phyloP scores from a whole-genome alignment of 2,113 vertebrate genomes.

The Bufo bufo region DNA sequence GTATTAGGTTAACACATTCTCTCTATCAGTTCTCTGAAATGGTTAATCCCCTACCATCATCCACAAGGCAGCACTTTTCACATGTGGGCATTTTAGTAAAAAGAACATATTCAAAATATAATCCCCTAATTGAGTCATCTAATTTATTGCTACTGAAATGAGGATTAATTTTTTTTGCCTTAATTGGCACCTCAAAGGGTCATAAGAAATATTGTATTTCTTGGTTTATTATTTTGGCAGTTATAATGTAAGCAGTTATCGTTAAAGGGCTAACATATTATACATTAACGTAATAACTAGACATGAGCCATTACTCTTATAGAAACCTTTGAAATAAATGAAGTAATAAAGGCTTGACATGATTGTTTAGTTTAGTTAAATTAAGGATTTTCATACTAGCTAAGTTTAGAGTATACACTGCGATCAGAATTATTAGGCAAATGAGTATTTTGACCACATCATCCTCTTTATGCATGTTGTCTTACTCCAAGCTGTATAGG shows the following conservation, averaged over 20 bases:
- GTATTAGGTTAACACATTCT: slow-evolving; percentile 53
- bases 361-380: slow-evolving; percentile 23
- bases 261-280: slow-evolving; percentile 15
- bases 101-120: slow-evolving; percentile 48
- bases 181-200: slow-evolving; percentile 36
- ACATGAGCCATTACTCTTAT: slow-evolving; percentile 18
- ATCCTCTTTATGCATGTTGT: no score
- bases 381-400: neutral
- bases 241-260: slow-evolving; percentile 26
- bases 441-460: no score
- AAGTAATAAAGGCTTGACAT: slow-evolving; percentile 3
- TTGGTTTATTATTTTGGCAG: slow-evolving; percentile 16
- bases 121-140: slow-evolving; percentile 46
- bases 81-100: slow-evolving; percentile 41
- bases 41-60: slow-evolving; percentile 33
- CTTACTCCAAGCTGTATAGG: no score
- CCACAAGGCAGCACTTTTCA: slow-evolving; percentile 49
- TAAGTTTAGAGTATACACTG: neutral
- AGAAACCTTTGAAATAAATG: slow-evolving; percentile 16
- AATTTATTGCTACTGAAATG: slow-evolving; percentile 31
- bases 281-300: slow-evolving; percentile 30
- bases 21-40: slow-evolving; percentile 38
- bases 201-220: slow-evolving; percentile 10
- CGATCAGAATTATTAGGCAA: no score
- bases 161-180: slow-evolving; percentile 32